These are phyloP conservation scores for Protobothrops flavoviridis DNA, from an alignment of 2,113 vertebrate genomes.

Conservation along the genomic window DNA sequence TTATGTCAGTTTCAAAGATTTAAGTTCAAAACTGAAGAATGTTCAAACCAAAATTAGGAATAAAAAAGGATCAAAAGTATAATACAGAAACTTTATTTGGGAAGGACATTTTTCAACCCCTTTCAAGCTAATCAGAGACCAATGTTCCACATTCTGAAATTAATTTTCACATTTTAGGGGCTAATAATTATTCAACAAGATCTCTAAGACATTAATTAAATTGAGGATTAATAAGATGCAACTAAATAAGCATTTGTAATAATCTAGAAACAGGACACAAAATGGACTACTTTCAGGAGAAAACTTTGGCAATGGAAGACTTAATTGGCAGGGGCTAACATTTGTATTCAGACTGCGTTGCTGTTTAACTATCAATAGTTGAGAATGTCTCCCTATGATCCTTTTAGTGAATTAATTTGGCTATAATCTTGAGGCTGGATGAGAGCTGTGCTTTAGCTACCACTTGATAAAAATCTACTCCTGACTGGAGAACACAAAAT, in stretches of 20 bases:
- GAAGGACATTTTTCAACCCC: not conserved
- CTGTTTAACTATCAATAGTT: not conserved
- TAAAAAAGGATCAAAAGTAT: not conserved
- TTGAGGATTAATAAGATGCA: not conserved
- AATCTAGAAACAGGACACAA: not conserved
- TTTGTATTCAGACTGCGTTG: not conserved
- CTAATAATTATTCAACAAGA: not conserved
- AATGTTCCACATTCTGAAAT: not conserved
- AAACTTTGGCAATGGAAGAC: not conserved
- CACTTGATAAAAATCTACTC: not conserved
- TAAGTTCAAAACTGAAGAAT: not conserved
- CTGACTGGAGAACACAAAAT: not conserved
- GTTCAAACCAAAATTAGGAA: not conserved
- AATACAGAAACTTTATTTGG: not conserved
- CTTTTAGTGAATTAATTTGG: not conserved
- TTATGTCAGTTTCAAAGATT: not conserved
- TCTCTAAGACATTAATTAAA: not conserved
- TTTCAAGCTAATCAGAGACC: not conserved
- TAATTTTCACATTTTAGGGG: not conserved
- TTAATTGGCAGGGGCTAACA: not conserved
- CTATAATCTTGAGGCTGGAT: not conserved
- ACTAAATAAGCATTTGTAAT: not conserved
- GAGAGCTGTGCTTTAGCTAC: not conserved
- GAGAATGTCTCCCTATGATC: not conserved
- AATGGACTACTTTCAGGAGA: not conserved